A percentile compares a stretch with the other conserved stretches of the same genome.
Conservation (phyloP, 1,140 invertebrate species). For the Fopius arisanus region DNA sequence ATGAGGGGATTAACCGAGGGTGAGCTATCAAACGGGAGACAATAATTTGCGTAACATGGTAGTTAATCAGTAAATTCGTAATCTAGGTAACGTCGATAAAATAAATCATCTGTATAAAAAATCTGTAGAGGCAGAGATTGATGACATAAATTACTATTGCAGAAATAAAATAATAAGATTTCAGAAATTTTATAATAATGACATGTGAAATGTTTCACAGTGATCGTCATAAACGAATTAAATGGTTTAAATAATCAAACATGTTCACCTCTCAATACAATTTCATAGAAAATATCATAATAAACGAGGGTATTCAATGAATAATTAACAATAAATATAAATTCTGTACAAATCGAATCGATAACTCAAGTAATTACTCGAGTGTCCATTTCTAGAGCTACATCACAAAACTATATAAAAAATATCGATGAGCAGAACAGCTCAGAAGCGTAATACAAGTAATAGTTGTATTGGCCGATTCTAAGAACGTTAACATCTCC, state of each 20-base stretch:
- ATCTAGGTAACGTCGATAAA: not conserved
- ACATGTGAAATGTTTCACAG: not conserved
- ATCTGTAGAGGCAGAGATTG: not conserved
- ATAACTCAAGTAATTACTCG: not conserved
- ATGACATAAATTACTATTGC: not conserved
- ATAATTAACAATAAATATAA: not conserved
- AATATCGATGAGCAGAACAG: not conserved
- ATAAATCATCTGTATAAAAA: constrained; percentile 14
- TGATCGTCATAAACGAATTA: not conserved
- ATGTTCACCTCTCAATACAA: not conserved
- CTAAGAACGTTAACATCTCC: not conserved
- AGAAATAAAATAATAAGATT: not conserved
- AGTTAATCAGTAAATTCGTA: not conserved
- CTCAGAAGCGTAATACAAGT: not conserved
- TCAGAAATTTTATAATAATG: not conserved
- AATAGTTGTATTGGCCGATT: not conserved
- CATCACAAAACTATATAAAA: not conserved
- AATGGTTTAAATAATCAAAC: not conserved
- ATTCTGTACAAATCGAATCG: not conserved
- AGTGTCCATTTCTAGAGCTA: not conserved
- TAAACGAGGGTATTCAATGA: not conserved
- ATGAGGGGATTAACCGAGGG: not conserved
- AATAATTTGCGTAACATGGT: not conserved
- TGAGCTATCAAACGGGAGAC: not conserved
- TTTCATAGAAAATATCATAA: not conserved